These are phyloP conservation scores for Diabrotica balteata DNA, from an alignment of 2,888 invertebrate genomes.

Conservation along the genomic window DNA sequence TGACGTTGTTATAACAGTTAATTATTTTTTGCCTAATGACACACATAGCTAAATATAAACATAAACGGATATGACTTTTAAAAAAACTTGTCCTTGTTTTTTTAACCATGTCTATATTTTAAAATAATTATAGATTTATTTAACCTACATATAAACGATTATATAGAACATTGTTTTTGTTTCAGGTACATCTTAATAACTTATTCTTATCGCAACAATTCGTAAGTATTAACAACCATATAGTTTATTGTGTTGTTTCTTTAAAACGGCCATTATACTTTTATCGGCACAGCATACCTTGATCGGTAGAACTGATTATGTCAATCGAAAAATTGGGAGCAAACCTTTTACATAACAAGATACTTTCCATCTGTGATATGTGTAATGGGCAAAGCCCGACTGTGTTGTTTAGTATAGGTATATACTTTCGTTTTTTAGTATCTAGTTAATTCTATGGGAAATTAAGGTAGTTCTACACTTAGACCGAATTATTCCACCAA, in stretches of 20 bases:
- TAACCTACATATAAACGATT: too few relatives aligned
- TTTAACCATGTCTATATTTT: too few relatives aligned
- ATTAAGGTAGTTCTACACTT: not conserved
- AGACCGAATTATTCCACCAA: constrained; percentile 1
- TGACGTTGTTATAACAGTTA: too few relatives aligned
- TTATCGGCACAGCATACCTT: constrained; percentile 11
- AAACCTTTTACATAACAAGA: constrained; percentile 33
- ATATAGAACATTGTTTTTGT: constrained; percentile 6
- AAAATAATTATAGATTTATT: too few relatives aligned
- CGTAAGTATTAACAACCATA: constrained; percentile 17
- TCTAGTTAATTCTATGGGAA: constrained; percentile 4
- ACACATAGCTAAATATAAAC: too few relatives aligned
- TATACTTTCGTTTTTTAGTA: constrained; percentile 10
- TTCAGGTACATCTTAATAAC: constrained; percentile 14
- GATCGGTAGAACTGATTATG: constrained; percentile 30
- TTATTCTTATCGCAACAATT: constrained; percentile 3
- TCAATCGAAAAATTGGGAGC: constrained; percentile 29
- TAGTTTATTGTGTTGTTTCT: constrained; percentile 13
- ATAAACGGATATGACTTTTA: too few relatives aligned
- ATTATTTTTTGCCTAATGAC: too few relatives aligned
- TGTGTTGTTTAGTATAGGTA: not conserved
- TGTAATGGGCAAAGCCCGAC: constrained; percentile 25
- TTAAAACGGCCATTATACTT: constrained; percentile 9
- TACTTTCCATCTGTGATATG: constrained; percentile 30
- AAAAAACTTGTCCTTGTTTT: too few relatives aligned